Base-by-base conservation (phyloP, 2,113 vertebrate genomes). In the Tenrec ecaudatus region DNA sequence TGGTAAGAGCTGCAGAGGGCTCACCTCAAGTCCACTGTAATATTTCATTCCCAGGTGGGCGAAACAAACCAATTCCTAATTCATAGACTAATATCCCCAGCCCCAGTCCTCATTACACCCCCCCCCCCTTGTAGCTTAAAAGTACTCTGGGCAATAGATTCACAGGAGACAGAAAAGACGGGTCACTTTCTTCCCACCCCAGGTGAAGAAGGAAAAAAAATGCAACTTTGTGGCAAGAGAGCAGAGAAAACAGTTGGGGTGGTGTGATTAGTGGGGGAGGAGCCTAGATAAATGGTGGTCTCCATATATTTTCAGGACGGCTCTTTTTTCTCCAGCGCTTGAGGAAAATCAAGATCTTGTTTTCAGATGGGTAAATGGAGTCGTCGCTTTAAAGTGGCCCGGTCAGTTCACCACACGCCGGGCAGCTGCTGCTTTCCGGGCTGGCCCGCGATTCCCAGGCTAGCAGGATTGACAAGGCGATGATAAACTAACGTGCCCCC, bases 401-500 rank as follows among this genome's bases (percentile, higher is more conserved):
- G 97, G 98, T 98, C 98, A 98, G 98, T 98, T 98, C 97, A 98
- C 98, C 98, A 98, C 98, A 98, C 98, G 97, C 98, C 99, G 98
- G 99, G 99, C 99, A 99, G 99, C 99, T 99, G 99, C 99, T 98
- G 99, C 98, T 98, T 99, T 99, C 98, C 98, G 98, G 98, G 98
- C 98, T 97, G 96, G 99, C 99, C 99, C 97, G 98, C 98, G 98
- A 99, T 99, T 99, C 99, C 99, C 99, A 99, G 99, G 99, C 99
- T 99, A 98, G 98, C 98, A 98, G 99, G 99, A 99, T 99, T 99
- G 99, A 99, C 99, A 99, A 99, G 99, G 99, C 98, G 98, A 98
- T 99, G 99, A 99, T 99, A 99, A 99, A 99, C 99, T 99, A 99
- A 99, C 98, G 98, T 98, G 98, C 99, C 99, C 99, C 98, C 98